Percentiles rank a stretch among this genome's conserved stretches.
phyloP scores from a whole-genome alignment of 2,888 invertebrate genomes.

The Gari tellinella region DNA sequence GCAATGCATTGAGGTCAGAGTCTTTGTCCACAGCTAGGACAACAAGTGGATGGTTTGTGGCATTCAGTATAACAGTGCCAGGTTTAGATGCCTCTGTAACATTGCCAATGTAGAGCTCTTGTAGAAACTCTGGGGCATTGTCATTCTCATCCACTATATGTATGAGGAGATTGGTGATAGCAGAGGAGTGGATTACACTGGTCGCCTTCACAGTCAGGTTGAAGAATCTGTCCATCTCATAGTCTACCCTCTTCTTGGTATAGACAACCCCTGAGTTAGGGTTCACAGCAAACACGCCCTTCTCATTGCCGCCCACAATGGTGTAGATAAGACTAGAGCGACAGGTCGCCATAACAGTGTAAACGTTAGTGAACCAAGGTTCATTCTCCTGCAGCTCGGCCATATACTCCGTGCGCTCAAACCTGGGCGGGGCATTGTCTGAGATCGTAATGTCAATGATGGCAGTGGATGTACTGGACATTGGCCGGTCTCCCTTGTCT shows the following conservation, averaged over 20 bases:
- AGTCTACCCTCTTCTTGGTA: constrained; percentile 90
- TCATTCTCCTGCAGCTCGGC: constrained; percentile 78
- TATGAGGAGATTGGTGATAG: constrained; percentile 90
- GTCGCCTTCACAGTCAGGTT: constrained; percentile 93
- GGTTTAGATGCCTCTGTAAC: constrained; percentile 88
- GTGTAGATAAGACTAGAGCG: constrained; percentile 86
- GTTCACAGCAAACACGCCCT: constrained; percentile 92
- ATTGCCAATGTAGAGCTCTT: constrained; percentile 91
- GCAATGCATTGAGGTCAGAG: constrained; percentile 91
- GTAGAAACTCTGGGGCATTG: constrained; percentile 90
- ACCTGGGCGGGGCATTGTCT: constrained; percentile 97
- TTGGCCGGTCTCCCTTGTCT: constrained; percentile 91
- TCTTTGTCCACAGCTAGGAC: constrained; percentile 94
- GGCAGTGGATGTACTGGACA: constrained; percentile 92
- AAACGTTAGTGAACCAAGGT: constrained; percentile 70
- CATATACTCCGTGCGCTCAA: constrained; percentile 84
- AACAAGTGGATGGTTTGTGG: constrained; percentile 90
- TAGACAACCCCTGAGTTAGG: constrained; percentile 92
- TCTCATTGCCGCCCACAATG: constrained; percentile 92
- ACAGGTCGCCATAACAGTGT: constrained; percentile 73
- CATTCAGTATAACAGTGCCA: constrained; percentile 89
- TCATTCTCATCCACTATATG: constrained; percentile 94
- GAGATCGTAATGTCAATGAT: constrained; percentile 95
- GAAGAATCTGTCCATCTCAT: constrained; percentile 90
- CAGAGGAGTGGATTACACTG: constrained; percentile 92